Evolutionary conservation across 2,113 vertebrate genomes (phyloP).

Genomic region (Oncorhynchus masou): DNA sequence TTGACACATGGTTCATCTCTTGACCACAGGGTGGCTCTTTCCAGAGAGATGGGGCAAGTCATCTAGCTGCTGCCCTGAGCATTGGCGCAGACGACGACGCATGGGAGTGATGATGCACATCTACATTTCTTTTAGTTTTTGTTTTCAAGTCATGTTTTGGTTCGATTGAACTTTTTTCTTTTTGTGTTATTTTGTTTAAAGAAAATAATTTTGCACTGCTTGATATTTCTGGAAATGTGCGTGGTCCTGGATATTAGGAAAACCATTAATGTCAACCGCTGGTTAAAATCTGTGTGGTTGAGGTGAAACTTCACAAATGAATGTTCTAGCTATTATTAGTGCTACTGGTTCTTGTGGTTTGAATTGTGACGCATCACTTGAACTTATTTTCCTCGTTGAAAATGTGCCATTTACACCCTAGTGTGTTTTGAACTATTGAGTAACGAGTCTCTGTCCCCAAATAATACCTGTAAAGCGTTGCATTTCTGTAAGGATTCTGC

Average conservation of each 20-base stretch:
- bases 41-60: neutral
- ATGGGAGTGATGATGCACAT: conserved; percentile 58
- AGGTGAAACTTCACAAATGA: neutral
- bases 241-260: too few species aligned
- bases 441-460: neutral
- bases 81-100: conserved; percentile 51
- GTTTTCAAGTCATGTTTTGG: conserved; percentile 1
- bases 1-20: neutral
- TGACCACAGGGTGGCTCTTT: conserved; percentile 30
- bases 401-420: neutral
- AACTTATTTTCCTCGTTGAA: neutral
- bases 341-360: neutral
- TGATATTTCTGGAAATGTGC: neutral
- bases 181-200: neutral
- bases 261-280: neutral
- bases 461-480: neutral
- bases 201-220: neutral
- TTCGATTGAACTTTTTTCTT: neutral
- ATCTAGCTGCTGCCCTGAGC: neutral
- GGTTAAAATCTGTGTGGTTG: neutral
- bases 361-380: neutral
- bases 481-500: neutral
- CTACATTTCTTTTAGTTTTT: neutral
- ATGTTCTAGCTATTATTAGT: neutral
- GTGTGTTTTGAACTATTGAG: neutral